phyloP scores from a whole-genome alignment of 2,888 invertebrate species.

The Alloplasta piceator region DNA sequence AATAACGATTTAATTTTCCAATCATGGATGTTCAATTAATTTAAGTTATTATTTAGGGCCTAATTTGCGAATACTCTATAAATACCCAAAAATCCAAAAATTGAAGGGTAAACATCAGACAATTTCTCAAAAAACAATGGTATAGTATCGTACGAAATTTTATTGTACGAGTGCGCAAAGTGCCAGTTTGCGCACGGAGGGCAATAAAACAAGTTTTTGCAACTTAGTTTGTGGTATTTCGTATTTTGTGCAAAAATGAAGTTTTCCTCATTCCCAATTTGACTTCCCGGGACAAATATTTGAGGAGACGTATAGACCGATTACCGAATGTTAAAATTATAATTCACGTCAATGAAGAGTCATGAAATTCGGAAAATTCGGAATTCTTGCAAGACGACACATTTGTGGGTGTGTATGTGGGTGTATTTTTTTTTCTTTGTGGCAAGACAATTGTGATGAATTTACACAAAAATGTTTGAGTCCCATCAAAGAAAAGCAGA shows the following conservation, averaged over 20 bases:
- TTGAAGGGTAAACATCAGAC: no score
- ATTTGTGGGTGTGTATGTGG: no score
- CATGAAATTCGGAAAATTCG: constrained; percentile 4
- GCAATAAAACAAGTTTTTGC: background rate
- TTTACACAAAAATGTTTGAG: background rate
- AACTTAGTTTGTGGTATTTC: background rate
- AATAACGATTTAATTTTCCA: constrained; percentile 22
- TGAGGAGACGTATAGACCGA: background rate
- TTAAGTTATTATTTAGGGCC: no score
- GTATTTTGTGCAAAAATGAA: constrained; percentile 7
- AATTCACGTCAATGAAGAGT: constrained; percentile 38
- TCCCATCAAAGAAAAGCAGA: background rate
- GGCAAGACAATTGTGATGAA: background rate
- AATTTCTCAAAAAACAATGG: no score
- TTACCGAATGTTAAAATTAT: background rate
- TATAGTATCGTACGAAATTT: no score
- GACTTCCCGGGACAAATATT: constrained; percentile 3
- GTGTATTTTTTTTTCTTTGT: background rate
- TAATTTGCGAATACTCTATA: background rate
- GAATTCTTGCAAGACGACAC: background rate
- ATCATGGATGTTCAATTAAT: background rate
- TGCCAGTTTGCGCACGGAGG: no score
- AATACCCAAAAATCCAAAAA: background rate
- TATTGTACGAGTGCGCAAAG: no score
- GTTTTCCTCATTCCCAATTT: constrained; percentile 8